Base-by-base conservation (phyloP, 2,888 invertebrate species). In the Chymomyza amoena region DNA sequence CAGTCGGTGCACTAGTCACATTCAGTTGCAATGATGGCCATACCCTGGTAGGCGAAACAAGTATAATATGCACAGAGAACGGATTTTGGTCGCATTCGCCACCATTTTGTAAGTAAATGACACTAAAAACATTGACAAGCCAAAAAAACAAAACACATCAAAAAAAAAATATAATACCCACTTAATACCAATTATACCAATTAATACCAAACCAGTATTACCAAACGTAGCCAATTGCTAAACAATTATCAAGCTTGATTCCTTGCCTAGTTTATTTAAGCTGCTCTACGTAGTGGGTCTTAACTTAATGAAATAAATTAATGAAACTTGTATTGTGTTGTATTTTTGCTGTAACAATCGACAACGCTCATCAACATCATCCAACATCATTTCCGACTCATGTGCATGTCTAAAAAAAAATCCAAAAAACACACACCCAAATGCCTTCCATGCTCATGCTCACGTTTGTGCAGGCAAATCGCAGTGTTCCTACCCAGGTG, bases 41-140 rank as follows among this genome's bases (percentile, higher is more conserved):
- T 90, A 87, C 91, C 72, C 87, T 92, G 77, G 91, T 91, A 36
- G 97, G 97, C 5, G 96, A 97, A 90, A 94, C 95, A 0, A 96
- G 96, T 74, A 95, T 96, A 80, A 96, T 97, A 60, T 97, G 97
- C 92, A 96, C 96, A 6, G 97, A 97, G 90, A 95, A 95, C 73
- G 97, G 97, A 61, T 95, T 95, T 89, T 97, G 97, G 97, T 96
- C 97, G 2, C 96, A 96, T 90, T 95, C 96, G 25, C 95, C 96
- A 13, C 97, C 97, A 61, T 95, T 95, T 90, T 97, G 97, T 94
- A 91, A 92, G 92, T 92, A 89, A 81, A 85, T 15, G 39, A 45
- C 39, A 45, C 32, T 36, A 6, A 75, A 75, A 81, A 72, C 78
- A 72, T 32, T 32, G 79, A 18, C 18, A 54, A 5, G 18, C 54